Evolutionary conservation across 2,113 vertebrate species (phyloP), one percentile per base, ranked within the genome.

Genomic region (Oxyura jamaicensis): DNA sequence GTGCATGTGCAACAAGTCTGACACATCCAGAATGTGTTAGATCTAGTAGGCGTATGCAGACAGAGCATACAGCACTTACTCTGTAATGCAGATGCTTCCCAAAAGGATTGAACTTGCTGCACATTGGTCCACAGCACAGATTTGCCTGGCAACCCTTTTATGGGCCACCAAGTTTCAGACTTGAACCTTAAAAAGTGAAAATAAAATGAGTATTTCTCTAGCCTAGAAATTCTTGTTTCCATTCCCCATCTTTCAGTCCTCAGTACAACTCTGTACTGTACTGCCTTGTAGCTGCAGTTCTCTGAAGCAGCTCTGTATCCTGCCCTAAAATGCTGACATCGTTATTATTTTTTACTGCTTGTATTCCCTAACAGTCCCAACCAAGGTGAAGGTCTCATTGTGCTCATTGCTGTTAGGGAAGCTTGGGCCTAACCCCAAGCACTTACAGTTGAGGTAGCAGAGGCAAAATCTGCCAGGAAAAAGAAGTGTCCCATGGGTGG

Each of bases 1-100:
- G 83, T 91, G 93, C 85, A 83, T 96, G 92, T 95, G 96, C 96
- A 95, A 69, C 81, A 89, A 95, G 96, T 97, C 95, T 96, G 96
- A 78, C 96, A 95, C 95, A 96, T 97, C 89, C 84, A 95, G 91
- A 95, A 97, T 68, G 93, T 97, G 96, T 96, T 85, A 95, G 91
- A 96, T 89, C 66, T 93, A 2, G 95, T 96, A 73, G 96, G 94
- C 86, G 96, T 95, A 62, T 89, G 91, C 95, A 95, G 93, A 88
- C 89, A 90, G 94, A 66, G 83, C 58, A 71, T 36, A 83, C 72
- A 69, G 71, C 63, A 18, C 83, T 94, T 84, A 8, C 53, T 75
- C 56, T 82, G 35, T 52, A 65, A 55, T 92, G 86, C 94, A 95
- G 94, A 95, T 95, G 91, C 92, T 95, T 95, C 81, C 69, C 41